Conservation (phyloP, 1,140 invertebrate genomes). For the Drosophila obscura region DNA sequence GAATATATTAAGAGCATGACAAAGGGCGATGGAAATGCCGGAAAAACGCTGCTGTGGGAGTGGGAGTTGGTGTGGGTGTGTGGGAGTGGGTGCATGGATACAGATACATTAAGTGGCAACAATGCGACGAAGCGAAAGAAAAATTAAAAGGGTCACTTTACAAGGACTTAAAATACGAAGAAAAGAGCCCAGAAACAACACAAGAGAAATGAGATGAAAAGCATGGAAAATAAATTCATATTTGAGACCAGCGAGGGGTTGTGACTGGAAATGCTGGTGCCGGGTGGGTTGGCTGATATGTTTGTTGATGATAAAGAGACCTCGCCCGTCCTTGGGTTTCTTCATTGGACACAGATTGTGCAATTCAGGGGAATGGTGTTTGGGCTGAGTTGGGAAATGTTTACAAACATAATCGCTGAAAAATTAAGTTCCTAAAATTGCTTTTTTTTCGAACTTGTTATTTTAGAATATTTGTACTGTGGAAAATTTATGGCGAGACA, state of each 20-base stretch:
- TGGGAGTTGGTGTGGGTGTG: conserved; percentile 16
- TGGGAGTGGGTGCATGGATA: conserved; percentile 22
- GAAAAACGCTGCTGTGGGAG: conserved; percentile 31
- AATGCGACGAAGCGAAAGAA: conserved; percentile 68
- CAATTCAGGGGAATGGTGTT: conserved; percentile 12
- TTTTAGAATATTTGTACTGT: conserved; percentile 19
- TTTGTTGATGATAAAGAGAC: conserved; percentile 70
- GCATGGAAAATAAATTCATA: conserved; percentile 82
- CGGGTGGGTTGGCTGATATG: conserved; percentile 40
- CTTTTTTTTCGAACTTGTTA: conserved; percentile 65
- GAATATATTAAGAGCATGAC: conserved; percentile 75
- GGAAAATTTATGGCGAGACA: neutral
- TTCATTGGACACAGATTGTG: conserved; percentile 34
- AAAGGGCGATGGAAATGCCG: conserved; percentile 35
- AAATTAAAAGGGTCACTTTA: conserved; percentile 84
- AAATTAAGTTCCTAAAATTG: conserved; percentile 83
- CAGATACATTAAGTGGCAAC: conserved; percentile 69
- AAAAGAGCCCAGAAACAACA: conserved; percentile 54
- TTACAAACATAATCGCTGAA: conserved; percentile 83
- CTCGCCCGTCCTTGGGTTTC: conserved; percentile 38
- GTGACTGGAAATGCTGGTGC: conserved; percentile 6
- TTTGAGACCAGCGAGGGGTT: conserved; percentile 49
- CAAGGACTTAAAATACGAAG: conserved; percentile 71
- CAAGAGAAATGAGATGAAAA: conserved; percentile 75
- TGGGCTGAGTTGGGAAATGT: conserved; percentile 50